phyloP scores from a whole-genome alignment of 2,113 vertebrate species.

The Thryonomys swinderianus region DNA sequence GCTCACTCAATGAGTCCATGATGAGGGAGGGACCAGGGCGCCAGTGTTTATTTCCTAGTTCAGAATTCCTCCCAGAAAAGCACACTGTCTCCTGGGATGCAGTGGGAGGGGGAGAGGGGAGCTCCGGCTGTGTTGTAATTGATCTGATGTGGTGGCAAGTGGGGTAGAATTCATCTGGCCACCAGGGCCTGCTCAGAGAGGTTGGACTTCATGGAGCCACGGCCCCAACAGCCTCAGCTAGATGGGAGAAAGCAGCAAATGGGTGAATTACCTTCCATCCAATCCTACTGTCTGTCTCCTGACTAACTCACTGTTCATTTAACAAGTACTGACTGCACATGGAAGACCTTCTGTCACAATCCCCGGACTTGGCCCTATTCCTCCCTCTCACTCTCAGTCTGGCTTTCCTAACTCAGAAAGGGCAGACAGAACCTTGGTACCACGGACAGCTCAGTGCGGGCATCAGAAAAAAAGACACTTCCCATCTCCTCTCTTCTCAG shows the following conservation, averaged over 20 bases:
- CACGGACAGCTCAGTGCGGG: neutral
- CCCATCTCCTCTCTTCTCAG: neutral
- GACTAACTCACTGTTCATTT: slow-evolving; percentile 17
- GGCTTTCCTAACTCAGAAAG: neutral
- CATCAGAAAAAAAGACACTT: neutral
- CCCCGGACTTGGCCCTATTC: neutral
- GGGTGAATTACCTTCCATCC: slow-evolving; percentile 8
- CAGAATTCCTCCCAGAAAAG: neutral
- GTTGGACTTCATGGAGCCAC: neutral
- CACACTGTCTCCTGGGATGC: neutral
- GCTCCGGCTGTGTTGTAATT: neutral
- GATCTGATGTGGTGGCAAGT: neutral
- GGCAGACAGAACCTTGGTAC: neutral
- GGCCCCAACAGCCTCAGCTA: neutral
- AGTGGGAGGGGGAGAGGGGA: neutral
- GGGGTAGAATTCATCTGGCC: neutral
- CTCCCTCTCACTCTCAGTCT: neutral
- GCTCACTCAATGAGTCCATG: neutral
- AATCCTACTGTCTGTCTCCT: neutral
- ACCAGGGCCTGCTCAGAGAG: neutral
- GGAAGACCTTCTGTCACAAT: neutral
- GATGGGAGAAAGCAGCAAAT: slow-evolving; percentile 24
- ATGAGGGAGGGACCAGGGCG: neutral
- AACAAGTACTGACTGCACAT: neutral
- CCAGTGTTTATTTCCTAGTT: slow-evolving; percentile 1